These are phyloP conservation scores for Epizoanthus scotinus DNA, from an alignment of 92 coral and sea anemone genomes.

Conservation along the genomic window DNA sequence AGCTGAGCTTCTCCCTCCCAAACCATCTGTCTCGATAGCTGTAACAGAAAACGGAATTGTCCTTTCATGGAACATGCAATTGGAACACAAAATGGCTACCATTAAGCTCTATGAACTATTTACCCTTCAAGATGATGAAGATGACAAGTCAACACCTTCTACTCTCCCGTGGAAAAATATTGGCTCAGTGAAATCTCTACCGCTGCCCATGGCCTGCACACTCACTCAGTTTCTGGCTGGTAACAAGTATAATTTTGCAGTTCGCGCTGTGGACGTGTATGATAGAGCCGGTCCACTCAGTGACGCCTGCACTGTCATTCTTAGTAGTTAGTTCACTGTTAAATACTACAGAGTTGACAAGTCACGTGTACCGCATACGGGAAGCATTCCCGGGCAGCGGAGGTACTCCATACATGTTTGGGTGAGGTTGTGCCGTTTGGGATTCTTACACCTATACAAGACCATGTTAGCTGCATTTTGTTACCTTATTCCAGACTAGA, in stretches of 20 bases:
- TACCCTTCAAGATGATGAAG: conserved; percentile 82
- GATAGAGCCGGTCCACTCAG: conserved; percentile 91
- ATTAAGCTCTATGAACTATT: conserved; percentile 88
- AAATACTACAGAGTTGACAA: background rate
- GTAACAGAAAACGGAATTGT: conserved; percentile 84
- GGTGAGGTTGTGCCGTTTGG: too few relatives aligned
- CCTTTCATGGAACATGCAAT: conserved; percentile 88
- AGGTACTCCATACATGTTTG: too few relatives aligned
- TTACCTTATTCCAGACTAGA: too few relatives aligned
- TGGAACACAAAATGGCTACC: conserved; percentile 57
- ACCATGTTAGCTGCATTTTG: too few relatives aligned
- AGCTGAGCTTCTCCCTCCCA: conserved; percentile 53
- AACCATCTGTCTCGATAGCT: conserved; percentile 87
- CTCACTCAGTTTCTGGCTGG: conserved; percentile 93
- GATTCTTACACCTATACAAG: too few relatives aligned
- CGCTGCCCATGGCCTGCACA: conserved; percentile 98
- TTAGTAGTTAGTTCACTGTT: conserved; percentile 28
- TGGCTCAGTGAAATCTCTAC: conserved; percentile 88
- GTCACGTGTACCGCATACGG: too few relatives aligned
- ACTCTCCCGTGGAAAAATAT: conserved; percentile 91
- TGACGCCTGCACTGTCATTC: conserved; percentile 85
- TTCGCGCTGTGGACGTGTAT: conserved; percentile 86
- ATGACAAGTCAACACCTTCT: conserved; percentile 47
- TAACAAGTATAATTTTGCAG: conserved; percentile 91
- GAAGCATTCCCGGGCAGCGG: too few relatives aligned